Conservation (phyloP, 1,140 invertebrate species). For the Oedothorax gibbosus region DNA sequence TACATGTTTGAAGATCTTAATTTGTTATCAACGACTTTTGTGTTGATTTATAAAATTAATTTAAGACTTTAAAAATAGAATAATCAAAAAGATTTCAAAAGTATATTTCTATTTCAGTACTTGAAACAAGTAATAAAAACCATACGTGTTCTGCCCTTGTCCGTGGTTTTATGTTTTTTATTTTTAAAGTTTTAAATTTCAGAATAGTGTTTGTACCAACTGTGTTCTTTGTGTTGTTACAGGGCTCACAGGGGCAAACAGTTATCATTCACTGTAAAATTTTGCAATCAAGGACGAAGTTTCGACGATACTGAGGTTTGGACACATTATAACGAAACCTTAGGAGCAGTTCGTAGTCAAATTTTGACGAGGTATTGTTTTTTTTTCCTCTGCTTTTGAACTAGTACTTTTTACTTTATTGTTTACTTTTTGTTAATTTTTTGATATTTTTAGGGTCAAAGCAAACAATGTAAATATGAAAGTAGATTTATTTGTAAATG, state of each 20-base stretch:
- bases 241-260: constrained; percentile 91
- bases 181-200: too few relatives aligned
- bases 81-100: too few relatives aligned
- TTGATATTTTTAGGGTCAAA: constrained; percentile 66
- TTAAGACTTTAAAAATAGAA: too few relatives aligned
- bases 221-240: neutral
- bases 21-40: too few relatives aligned
- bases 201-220: too few relatives aligned
- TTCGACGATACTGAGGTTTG: constrained; percentile 92
- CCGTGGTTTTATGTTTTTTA: too few relatives aligned
- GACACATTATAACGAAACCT: constrained; percentile 94
- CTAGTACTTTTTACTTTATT: constrained; percentile 7
- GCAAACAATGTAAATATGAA: constrained; percentile 74
- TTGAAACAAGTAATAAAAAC: too few relatives aligned
- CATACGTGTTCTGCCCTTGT: too few relatives aligned
- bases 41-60: too few relatives aligned
- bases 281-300: constrained; percentile 89
- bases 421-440: neutral
- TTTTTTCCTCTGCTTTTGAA: too few relatives aligned
- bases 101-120: too few relatives aligned
- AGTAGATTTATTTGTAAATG: constrained; percentile 90
- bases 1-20: too few relatives aligned
- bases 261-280: constrained; percentile 85
- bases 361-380: constrained; percentile 72
- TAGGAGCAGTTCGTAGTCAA: constrained; percentile 82